These are phyloP conservation scores for Trachurus trachurus DNA, from an alignment of 2,797 vertebrate species.

Conservation along the genomic window DNA sequence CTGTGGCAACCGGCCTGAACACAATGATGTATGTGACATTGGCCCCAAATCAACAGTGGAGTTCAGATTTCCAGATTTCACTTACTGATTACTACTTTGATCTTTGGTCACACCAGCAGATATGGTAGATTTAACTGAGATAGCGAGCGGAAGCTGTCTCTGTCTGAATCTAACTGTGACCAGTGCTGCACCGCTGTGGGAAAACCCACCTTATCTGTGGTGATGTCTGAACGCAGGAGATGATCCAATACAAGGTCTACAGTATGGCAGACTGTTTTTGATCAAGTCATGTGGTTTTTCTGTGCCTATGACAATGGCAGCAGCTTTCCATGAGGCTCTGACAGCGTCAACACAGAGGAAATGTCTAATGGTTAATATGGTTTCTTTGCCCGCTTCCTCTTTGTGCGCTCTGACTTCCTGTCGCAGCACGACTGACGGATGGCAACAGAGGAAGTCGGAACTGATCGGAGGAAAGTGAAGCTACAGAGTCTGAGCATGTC, in stretches of 20 bases:
- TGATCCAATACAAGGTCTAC: neutral
- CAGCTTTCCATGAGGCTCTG: slow-evolving; percentile 57
- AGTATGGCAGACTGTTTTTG: neutral
- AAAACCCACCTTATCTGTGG: neutral
- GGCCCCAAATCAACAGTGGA: no score
- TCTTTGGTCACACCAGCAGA: no score
- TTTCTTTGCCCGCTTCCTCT: slow-evolving; percentile 78
- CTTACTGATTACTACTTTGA: no score
- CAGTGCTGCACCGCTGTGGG: neutral
- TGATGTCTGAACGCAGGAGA: neutral
- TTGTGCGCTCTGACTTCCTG: slow-evolving; percentile 77
- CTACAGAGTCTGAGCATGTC: slow-evolving; percentile 1
- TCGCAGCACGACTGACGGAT: slow-evolving; percentile 21
- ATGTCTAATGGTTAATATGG: slow-evolving; percentile 64
- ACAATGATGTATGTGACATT: no score
- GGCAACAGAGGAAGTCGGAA: slow-evolving; percentile 73
- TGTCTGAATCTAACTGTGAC: neutral
- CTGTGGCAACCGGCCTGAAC: no score
- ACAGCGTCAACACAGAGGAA: slow-evolving; percentile 63
- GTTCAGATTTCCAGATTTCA: no score
- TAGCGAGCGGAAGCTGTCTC: neutral
- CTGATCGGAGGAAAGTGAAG: slow-evolving; percentile 31
- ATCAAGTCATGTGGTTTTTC: slow-evolving; percentile 26
- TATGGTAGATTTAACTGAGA: no score
- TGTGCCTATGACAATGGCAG: slow-evolving; percentile 21